Percentiles rank a stretch among this genome's conserved stretches.
Conservation (phyloP, 2,888 invertebrate species). For the Galerucella nymphaeae region DNA sequence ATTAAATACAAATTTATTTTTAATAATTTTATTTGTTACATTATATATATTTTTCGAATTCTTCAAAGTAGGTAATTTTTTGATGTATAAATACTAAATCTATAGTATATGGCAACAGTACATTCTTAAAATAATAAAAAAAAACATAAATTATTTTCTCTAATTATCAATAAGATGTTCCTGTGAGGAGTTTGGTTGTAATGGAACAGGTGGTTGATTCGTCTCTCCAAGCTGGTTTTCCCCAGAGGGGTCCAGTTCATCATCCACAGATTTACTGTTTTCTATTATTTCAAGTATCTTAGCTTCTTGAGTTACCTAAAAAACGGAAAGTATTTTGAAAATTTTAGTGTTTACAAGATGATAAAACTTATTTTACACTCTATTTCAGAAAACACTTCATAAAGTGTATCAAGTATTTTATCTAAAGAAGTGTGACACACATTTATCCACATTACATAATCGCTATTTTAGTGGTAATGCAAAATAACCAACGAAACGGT, state of each 20-base stretch:
- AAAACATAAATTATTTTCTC: not conserved
- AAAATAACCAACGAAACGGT: not conserved
- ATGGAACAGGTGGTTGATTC: not conserved
- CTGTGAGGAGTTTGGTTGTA: not conserved
- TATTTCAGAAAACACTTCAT: too few relatives aligned
- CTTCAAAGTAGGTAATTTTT: too few relatives aligned
- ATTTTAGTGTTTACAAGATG: too few relatives aligned
- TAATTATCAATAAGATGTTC: not conserved
- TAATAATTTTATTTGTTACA: too few relatives aligned
- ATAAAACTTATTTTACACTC: too few relatives aligned
- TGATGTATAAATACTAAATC: too few relatives aligned
- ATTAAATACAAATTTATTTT: too few relatives aligned
- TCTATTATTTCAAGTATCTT: conserved; percentile 4
- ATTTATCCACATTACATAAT: not conserved
- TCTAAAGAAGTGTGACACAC: not conserved
- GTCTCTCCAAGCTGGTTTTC: not conserved
- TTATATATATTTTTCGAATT: too few relatives aligned
- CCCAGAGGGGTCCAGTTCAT: not conserved
- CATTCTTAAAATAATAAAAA: not conserved
- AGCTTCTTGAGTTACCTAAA: not conserved
- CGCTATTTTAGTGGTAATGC: not conserved
- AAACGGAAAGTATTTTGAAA: not conserved
- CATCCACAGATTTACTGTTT: not conserved
- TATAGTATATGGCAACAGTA: too few relatives aligned
- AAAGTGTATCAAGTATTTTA: not conserved